These are phyloP conservation scores for Hapalemur alaotrensis DNA, from an alignment of 2,797 vertebrate genomes.

Conservation along the genomic window DNA sequence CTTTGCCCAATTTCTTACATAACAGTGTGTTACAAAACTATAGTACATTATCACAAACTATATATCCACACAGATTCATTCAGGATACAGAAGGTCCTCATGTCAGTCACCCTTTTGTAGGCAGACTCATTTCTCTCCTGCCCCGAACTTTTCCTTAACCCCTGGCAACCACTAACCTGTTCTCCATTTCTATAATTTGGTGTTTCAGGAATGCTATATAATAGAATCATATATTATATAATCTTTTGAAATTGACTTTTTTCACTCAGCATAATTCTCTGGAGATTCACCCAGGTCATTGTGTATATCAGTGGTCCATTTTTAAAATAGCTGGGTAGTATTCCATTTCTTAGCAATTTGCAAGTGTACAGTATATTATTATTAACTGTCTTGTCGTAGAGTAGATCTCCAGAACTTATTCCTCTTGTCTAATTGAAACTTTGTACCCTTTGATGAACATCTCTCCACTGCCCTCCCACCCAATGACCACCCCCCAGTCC, in stretches of 20 bases:
- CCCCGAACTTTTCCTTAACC: background rate
- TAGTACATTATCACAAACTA: background rate
- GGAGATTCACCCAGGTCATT: background rate
- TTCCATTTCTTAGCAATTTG: background rate
- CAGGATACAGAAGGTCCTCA: background rate
- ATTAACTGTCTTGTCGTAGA: background rate
- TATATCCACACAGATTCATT: background rate
- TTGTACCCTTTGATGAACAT: no score
- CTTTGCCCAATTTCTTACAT: background rate
- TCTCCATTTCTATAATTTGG: background rate
- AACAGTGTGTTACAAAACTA: background rate
- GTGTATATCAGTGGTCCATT: background rate
- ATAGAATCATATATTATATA: background rate
- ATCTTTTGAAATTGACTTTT: background rate
- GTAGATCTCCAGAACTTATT: background rate
- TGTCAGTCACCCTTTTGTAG: background rate
- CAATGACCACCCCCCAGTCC: no score
- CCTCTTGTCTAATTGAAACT: no score
- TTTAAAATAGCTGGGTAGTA: background rate
- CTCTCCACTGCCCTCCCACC: no score
- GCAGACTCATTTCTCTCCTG: background rate
- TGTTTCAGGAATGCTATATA: background rate
- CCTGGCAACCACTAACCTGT: background rate
- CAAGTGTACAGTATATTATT: background rate
- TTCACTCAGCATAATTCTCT: background rate